Evolutionary conservation across 2,797 vertebrate genomes (phyloP).

Genomic region (Simalia tracyae): DNA sequence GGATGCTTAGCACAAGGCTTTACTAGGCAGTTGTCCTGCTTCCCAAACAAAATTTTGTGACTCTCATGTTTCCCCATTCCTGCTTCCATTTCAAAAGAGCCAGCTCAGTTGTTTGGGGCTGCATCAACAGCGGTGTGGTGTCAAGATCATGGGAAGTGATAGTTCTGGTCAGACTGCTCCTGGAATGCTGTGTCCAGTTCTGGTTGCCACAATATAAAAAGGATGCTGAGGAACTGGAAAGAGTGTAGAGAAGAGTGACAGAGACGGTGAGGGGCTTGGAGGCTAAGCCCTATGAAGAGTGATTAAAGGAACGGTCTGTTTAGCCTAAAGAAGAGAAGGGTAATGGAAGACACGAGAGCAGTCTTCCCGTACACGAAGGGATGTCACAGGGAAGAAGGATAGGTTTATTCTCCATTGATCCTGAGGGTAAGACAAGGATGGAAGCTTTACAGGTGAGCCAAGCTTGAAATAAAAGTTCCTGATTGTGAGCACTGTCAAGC

Average conservation of each 20-base stretch:
- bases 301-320: background rate
- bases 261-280: background rate
- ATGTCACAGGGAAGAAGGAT: background rate
- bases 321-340: background rate
- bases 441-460: too few relatives aligned
- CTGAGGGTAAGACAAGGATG: too few relatives aligned
- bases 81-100: background rate
- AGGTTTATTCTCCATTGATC: too few relatives aligned
- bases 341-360: background rate
- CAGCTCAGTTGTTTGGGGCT: background rate
- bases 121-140: background rate
- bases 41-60: too few relatives aligned
- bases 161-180: background rate
- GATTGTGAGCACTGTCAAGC: too few relatives aligned
- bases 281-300: background rate
- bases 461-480: too few relatives aligned
- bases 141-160: background rate
- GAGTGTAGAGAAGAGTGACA: background rate
- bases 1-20: background rate
- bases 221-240: background rate
- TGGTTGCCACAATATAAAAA: background rate
- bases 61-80: background rate
- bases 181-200: background rate
- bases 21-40: background rate
- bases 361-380: background rate